A percentile compares a stretch with the other conserved stretches of the same genome.
phyloP scores from a whole-genome alignment of 1,140 invertebrate species.

The Mactra quadrangularis region DNA sequence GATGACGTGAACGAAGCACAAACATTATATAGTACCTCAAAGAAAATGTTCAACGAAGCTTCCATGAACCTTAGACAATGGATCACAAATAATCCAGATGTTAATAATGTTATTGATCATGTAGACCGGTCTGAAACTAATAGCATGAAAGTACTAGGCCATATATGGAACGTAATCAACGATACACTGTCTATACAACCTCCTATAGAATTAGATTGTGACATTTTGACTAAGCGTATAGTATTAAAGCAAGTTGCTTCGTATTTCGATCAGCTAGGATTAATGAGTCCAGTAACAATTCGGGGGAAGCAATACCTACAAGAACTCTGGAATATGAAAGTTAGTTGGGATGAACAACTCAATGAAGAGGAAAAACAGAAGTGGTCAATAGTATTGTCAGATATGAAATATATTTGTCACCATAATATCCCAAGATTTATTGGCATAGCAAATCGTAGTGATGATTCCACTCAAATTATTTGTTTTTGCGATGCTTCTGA shows the following conservation, averaged over 20 bases:
- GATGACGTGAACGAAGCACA: too few relatives aligned
- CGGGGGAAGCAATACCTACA: too few relatives aligned
- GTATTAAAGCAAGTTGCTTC: too few relatives aligned
- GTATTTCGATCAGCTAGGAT: too few relatives aligned
- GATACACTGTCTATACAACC: slow-evolving; percentile 15
- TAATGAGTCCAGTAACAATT: too few relatives aligned
- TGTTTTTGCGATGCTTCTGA: slow-evolving; percentile 18
- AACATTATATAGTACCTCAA: too few relatives aligned
- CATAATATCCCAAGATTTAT: neutral
- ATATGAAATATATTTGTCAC: neutral
- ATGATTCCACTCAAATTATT: neutral
- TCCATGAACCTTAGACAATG: slow-evolving; percentile 46
- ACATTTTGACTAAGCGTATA: too few relatives aligned
- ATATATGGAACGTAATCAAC: slow-evolving; percentile 7
- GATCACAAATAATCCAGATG: slow-evolving; percentile 4
- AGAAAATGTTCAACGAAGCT: slow-evolving; percentile 19
- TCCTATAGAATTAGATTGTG: too few relatives aligned
- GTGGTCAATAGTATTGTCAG: neutral
- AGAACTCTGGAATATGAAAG: too few relatives aligned
- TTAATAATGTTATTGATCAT: neutral
- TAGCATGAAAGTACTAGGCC: slow-evolving; percentile 15
- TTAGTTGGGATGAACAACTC: too few relatives aligned
- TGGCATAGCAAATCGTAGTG: neutral
- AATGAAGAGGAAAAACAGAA: too few relatives aligned
- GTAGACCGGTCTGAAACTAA: slow-evolving; percentile 8